phyloP scores from a whole-genome alignment of 1,140 invertebrate genomes.

The Diprion similis region DNA sequence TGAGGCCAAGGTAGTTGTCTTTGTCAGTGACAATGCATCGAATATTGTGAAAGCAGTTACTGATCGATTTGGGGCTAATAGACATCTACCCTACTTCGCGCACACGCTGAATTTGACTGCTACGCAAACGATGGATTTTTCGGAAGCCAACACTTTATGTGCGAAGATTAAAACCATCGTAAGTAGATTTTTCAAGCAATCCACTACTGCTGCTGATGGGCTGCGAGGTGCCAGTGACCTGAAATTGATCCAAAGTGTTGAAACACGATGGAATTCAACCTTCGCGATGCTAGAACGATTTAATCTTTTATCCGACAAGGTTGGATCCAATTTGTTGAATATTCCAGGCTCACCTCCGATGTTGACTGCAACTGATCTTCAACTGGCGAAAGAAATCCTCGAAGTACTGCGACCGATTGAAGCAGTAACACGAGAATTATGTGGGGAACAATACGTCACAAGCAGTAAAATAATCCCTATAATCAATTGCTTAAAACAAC shows the following conservation, averaged over 20 bases:
- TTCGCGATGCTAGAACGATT: constrained; percentile 29
- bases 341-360: constrained; percentile 24
- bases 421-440: constrained; percentile 16
- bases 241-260: neutral
- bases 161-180: constrained; percentile 35
- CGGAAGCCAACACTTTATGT: constrained; percentile 17
- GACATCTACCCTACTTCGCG: constrained; percentile 54
- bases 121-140: constrained; percentile 8
- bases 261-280: constrained; percentile 30
- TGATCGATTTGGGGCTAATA: constrained; percentile 47
- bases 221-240: neutral
- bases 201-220: constrained; percentile 18
- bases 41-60: constrained; percentile 53
- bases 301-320: constrained; percentile 16
- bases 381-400: constrained; percentile 17
- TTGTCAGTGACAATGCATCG: constrained; percentile 54
- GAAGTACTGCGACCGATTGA: constrained; percentile 20
- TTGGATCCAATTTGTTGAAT: constrained; percentile 22
- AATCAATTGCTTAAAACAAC: constrained; percentile 20
- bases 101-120: constrained; percentile 49
- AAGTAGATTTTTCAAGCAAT: constrained; percentile 32
- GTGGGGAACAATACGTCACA: constrained; percentile 19
- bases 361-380: constrained; percentile 22
- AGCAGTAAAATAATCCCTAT: constrained; percentile 23
- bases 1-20: constrained; percentile 47